Conservation (phyloP, 2,113 vertebrate species). For the Oreochromis niloticus region DNA sequence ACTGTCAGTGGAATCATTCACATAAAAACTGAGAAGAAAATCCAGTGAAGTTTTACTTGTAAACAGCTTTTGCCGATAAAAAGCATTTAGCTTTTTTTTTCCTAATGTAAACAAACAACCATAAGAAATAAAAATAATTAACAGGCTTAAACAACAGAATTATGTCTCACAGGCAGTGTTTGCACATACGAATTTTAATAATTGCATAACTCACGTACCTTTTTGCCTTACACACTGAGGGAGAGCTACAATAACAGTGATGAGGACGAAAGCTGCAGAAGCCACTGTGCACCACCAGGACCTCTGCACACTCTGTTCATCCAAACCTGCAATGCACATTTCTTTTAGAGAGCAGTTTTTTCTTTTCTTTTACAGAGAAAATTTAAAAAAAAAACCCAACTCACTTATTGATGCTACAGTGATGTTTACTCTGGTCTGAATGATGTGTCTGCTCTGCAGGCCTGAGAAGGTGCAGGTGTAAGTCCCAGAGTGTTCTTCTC, state of each 20-base stretch:
- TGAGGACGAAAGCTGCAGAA: conserved; percentile 63
- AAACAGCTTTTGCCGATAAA: not conserved
- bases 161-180: not conserved
- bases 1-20: not conserved
- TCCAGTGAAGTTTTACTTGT: rapidly evolving
- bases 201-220: conserved; percentile 39
- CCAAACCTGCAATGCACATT: conserved; percentile 43
- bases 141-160: not conserved
- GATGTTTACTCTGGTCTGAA: conserved; percentile 66
- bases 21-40: not conserved
- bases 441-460: conserved; percentile 50
- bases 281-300: conserved; percentile 71
- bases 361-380: not conserved
- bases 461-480: conserved; percentile 67
- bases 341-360: not conserved
- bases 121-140: not conserved
- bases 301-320: conserved; percentile 40
- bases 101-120: not conserved
- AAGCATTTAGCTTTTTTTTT: rapidly evolving
- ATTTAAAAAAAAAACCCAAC: not conserved
- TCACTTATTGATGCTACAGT: conserved; percentile 55
- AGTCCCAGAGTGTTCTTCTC: conserved; percentile 46
- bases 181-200: not conserved
- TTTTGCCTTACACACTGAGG: conserved; percentile 55
- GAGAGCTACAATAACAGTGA: conserved; percentile 55